Evolutionary conservation across 2,888 invertebrate genomes (phyloP), one percentile per base, ranked within the genome.

Genomic region (Argyresthia goedartella): DNA sequence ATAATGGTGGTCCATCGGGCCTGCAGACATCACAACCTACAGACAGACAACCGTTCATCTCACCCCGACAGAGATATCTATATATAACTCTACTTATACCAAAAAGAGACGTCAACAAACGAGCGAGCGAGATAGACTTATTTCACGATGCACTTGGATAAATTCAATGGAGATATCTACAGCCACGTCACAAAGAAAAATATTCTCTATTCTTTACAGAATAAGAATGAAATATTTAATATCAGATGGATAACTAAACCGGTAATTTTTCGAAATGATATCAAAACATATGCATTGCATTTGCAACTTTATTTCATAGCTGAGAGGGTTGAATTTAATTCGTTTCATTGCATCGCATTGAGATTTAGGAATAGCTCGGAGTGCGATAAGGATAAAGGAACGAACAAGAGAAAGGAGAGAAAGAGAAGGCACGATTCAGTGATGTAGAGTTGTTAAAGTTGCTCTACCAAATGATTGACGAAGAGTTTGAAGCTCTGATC

Each of bases 11-110:
- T 80, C 78, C 63, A 66, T 63, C 65, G 66, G 64, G 60, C 61
- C 66, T 61, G 64, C 65, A 60, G 65, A 63, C 67, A 71, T 72
- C 72, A 69, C 67, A 69, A 66, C 62, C 64, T 69, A 70, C 65
- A 68, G 70, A 70, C 76, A 72, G 65, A 82, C 73, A 77, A 78
- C 79, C 73, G 72, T 69, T 82, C 80, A 85, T 84, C 82, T 84
- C 81, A 62, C 59, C 59, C 63, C 60, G 75, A 82, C 78, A 66
- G 85, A 81, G 84, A 85, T 85, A 85, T 76, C 84, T 80, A 81
- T 76, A 82, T 80, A 74, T 76, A 81, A 70, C 68, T 69, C 64
- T 65, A 73, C 69, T 68, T 77, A 78, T 66, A 80, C 63, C 76
- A 67, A 80, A 86, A 66, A 69, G 81, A 76, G 85, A 85, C 71